Percentiles rank a stretch among this genome's conserved stretches.
These are phyloP conservation scores for Sminthurides bifidus DNA, from an alignment of 1,140 invertebrate genomes.

Conservation along the genomic window DNA sequence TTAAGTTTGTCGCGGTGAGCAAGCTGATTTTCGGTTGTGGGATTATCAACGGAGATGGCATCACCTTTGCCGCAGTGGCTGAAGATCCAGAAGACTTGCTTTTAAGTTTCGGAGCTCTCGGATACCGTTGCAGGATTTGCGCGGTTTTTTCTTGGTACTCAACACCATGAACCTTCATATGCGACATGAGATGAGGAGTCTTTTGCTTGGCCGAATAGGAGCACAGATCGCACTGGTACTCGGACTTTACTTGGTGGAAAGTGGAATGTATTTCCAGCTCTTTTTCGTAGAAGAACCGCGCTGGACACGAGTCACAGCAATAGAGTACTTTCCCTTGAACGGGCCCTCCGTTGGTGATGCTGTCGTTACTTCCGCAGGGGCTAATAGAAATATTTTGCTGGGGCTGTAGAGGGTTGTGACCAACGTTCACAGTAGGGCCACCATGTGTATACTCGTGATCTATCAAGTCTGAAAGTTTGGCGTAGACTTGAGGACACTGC, in stretches of 20 bases:
- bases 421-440: neutral
- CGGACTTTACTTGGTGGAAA: conserved; percentile 51
- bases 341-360: neutral
- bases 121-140: conserved; percentile 53
- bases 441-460: conserved; percentile 14
- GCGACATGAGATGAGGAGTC: conserved; percentile 53
- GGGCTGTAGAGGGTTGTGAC: neutral
- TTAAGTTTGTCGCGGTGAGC: conserved; percentile 6
- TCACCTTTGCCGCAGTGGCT: conserved; percentile 3
- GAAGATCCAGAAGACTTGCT: conserved; percentile 11
- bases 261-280: conserved; percentile 54
- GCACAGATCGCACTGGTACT: conserved; percentile 59
- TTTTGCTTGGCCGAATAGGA: conserved; percentile 59
- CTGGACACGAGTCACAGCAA: conserved; percentile 56
- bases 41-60: neutral
- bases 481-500: conserved; percentile 20
- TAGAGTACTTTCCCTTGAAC: conserved; percentile 34
- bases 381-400: conserved; percentile 4
- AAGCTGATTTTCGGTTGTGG: conserved; percentile 3
- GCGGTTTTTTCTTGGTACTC: conserved; percentile 68
- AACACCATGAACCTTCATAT: conserved; percentile 61
- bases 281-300: conserved; percentile 51
- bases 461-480: conserved; percentile 10
- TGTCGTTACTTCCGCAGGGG: neutral
- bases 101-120: conserved; percentile 35